A percentile compares a stretch with the other conserved stretches of the same genome.
Evolutionary conservation across 2,113 vertebrate genomes (phyloP).

Genomic region (Cisticola juncidis): DNA sequence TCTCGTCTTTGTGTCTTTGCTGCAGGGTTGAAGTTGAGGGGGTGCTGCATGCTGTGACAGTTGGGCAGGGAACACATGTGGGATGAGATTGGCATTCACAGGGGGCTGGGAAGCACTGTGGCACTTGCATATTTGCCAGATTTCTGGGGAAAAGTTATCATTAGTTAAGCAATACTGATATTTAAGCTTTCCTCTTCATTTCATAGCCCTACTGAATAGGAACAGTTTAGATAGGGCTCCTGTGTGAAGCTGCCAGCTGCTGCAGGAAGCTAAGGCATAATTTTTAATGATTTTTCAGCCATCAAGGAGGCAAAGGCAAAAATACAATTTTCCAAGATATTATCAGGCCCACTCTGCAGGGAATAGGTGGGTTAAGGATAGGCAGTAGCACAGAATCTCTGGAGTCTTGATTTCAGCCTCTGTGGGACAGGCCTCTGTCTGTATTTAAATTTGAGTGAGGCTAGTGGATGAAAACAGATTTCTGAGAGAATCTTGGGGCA

Average conservation of each 20-base stretch:
- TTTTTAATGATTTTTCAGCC: neutral
- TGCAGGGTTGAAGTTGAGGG: conserved; percentile 3
- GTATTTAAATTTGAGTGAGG: neutral
- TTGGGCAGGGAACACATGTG: neutral
- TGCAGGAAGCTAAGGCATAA: neutral
- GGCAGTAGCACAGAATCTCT: neutral
- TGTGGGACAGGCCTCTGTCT: neutral
- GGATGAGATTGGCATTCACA: neutral
- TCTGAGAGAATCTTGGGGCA: neutral
- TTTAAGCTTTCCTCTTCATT: neutral
- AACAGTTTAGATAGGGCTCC: neutral
- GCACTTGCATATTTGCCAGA: neutral
- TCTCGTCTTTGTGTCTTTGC: neutral
- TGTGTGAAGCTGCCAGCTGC: neutral
- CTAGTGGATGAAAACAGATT: neutral
- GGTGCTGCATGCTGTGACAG: neutral
- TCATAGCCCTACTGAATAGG: neutral
- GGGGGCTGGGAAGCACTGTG: neutral
- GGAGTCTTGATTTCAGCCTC: neutral
- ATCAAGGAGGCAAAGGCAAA: neutral
- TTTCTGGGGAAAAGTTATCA: neutral
- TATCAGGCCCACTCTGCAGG: neutral
- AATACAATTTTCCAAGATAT: neutral
- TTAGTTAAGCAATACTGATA: neutral
- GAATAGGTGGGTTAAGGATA: neutral